Evolutionary conservation across 2,888 invertebrate species (phyloP), one percentile per base, ranked within the genome.

Genomic region (Sarcophaga carnaria): DNA sequence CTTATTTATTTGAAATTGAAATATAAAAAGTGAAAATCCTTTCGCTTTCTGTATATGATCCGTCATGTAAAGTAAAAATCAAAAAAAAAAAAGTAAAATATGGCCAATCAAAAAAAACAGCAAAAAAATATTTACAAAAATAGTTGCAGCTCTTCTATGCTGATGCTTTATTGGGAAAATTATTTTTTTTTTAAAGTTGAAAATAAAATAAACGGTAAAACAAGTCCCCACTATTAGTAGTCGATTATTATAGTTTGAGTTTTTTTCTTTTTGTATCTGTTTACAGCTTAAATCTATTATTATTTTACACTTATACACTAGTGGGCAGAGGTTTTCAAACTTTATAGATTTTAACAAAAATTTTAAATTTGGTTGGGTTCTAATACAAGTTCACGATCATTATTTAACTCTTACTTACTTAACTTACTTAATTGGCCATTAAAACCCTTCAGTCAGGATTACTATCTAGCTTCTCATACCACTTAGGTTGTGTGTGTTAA

Each of bases 11-110:
- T 54, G 62, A 70, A 70, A 72, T 67, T 80, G 3, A 25, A 71
- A 78, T 54, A 80, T 62, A 83, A 86, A 54, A 83, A 83, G 85
- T 78, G 83, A 84, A 88, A 89, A 89, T 88, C 88, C 88, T 89
- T 88, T 88, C 88, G 88, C 88, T 89, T 89, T 89, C 82, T 67
- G 84, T 62, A 71, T 67, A 82, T 87, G 75, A 84, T 81, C 74
- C 78, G 81, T 84, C 45, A 71, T 71, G 64, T 54, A 77, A 49
- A 69, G 22, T 70, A 27, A 20, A 49, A 79, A 54, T 75, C 67
- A 69, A 70, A 80, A 47, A 20, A 22, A 69, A 49, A 64, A 5
- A 37, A 74, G 62, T 45, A 66, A 80, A 63, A 81, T 60, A 78
- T 81, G 69, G 64, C 47, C 83, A 82, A 71, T 62, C 20, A 62